phyloP scores from a whole-genome alignment of 2,113 vertebrate species.

The Lepus americanus region DNA sequence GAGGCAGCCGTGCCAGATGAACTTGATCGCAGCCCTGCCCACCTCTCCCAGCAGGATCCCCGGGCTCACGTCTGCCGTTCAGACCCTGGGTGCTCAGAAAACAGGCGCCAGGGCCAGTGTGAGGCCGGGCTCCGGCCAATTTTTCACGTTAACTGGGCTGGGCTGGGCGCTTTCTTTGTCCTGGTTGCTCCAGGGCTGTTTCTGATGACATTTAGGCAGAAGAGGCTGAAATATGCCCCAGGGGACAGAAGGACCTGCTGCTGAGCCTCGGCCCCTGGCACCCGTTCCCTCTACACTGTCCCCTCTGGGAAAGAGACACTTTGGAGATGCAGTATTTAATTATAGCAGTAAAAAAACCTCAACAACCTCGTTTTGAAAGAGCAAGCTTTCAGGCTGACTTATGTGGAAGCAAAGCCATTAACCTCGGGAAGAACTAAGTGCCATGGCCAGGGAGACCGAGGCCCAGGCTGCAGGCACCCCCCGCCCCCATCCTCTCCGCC shows the following conservation, averaged over 20 bases:
- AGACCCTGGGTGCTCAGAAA: not conserved
- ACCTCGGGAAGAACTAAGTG: not conserved
- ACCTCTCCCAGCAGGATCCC: not conserved
- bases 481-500: not conserved
- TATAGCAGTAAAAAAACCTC: not conserved
- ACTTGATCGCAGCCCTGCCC: too few relatives aligned
- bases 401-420: not conserved
- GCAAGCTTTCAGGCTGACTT: not conserved
- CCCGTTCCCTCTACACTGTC: not conserved
- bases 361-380: not conserved
- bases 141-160: not conserved
- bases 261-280: too few relatives aligned
- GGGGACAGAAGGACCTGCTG: not conserved
- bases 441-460: not conserved
- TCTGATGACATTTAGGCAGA: not conserved
- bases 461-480: too few relatives aligned
- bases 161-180: not conserved
- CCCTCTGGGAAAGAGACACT: not conserved
- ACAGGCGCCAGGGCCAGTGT: not conserved
- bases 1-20: accelerated
- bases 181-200: not conserved
- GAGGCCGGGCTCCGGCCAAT: not conserved
- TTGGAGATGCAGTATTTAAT: not conserved
- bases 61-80: not conserved
- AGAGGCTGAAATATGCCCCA: not conserved